Base-by-base conservation (phyloP, 1,140 invertebrate genomes). In the Tetragnatha versicolor region DNA sequence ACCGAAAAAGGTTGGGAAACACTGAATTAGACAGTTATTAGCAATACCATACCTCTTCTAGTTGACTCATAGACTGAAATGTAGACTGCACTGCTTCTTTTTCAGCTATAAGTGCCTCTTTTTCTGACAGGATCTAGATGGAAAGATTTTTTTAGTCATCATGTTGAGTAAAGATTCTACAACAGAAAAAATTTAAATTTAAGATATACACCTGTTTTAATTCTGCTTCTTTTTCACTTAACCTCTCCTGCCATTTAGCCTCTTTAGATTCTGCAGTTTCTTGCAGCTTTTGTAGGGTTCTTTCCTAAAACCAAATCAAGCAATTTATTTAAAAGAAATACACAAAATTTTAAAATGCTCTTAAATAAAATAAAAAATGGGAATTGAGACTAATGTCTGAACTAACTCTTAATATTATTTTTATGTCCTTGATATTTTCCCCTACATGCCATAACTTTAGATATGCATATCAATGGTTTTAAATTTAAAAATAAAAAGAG, bases 201-300 rank as follows among this genome's bases (percentile, higher is more conserved):
- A 42, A 42, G 7, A 29, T 7, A 60, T 29, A 20, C 79, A 91
- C 86, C 73, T 86, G 84, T 82, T 89, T 86, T 68, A 92, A 85
- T 83, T 91, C 89, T 33, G 84, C 85, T 82, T 92, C 89, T 82
- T 91, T 90, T 58, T 88, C 87, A 39, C 87, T 84, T 45, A 92
- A 83, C 84, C 89, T 75, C 51, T 87, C 85, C 79, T 89, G 87
- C 92, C 92, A 93, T 81, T 89, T 88, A 65, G 87, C 87, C 85
- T 94, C 92, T 83, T 91, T 91, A 47, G 88, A 84, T 82, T 91
- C 89, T 81, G 92, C 90, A 84, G 92, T 89, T 81, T 86, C 88
- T 83, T 93, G 90, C 63, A 93, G 85, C 82, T 89, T 89, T 79
- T 90, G 90, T 77, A 93, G 85, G 83, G 91, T 90, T 37, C 88